Evolutionary conservation across 2,113 vertebrate genomes (phyloP).

Genomic region (Calcarius ornatus): DNA sequence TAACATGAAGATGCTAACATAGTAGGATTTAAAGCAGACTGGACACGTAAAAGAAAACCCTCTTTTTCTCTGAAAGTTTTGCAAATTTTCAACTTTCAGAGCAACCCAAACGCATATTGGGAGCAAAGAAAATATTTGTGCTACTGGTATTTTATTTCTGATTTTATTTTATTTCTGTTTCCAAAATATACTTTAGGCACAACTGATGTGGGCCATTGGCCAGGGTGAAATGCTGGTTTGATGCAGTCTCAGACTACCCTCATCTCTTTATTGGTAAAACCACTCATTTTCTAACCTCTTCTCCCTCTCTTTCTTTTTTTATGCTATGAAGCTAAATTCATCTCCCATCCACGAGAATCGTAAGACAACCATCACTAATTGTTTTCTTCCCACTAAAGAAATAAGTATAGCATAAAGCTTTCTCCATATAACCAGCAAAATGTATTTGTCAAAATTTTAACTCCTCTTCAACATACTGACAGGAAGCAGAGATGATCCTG

Average conservation of each 20-base stretch:
- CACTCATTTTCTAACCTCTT: not conserved
- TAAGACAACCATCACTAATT: not conserved
- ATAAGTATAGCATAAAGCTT: not conserved
- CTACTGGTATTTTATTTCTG: not conserved
- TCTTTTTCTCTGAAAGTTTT: not conserved
- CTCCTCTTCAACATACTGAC: not conserved
- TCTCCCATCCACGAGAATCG: not conserved
- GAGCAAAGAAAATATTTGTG: not conserved
- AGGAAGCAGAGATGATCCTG: not conserved
- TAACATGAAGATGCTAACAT: not conserved
- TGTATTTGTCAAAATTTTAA: not conserved
- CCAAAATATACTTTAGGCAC: not conserved
- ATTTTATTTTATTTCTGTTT: not conserved
- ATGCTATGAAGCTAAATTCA: not conserved
- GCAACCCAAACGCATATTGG: not conserved
- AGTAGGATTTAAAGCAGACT: not conserved
- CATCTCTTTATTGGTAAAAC: not conserved
- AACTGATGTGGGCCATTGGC: not conserved
- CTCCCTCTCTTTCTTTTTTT: not conserved
- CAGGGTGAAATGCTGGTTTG: not conserved
- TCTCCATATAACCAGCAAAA: not conserved
- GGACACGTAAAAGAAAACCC: not conserved
- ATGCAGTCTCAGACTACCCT: not conserved
- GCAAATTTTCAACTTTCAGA: not conserved
- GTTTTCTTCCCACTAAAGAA: not conserved